phyloP scores from a whole-genome alignment of 2,113 vertebrate genomes.

The Monarcha castaneiventris region DNA sequence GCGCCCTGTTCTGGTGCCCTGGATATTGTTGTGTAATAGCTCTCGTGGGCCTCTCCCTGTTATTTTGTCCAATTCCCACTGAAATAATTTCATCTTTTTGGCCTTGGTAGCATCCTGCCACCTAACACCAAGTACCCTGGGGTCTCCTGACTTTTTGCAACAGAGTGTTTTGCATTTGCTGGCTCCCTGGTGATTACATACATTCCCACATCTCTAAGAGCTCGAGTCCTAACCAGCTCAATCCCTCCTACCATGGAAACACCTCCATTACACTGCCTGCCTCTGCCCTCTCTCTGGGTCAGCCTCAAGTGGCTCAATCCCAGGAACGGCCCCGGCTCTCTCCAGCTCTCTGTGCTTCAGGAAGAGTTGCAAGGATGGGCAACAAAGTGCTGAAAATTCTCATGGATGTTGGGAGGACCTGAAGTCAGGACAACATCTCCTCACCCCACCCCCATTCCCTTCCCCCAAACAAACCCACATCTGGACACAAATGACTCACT shows the following conservation, averaged over 20 bases:
- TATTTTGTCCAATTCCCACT: neutral
- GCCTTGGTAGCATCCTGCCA: neutral
- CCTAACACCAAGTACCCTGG: neutral
- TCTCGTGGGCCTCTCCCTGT: neutral
- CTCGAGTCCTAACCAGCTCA: neutral
- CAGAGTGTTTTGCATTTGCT: neutral
- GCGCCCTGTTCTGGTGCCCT: neutral
- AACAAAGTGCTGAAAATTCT: neutral
- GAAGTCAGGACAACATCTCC: neutral
- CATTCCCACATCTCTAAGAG: neutral
- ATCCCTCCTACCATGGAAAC: neutral
- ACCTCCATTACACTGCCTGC: neutral
- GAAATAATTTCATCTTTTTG: neutral
- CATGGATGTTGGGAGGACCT: neutral
- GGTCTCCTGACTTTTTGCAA: neutral
- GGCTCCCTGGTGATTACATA: neutral
- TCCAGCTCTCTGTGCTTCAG: neutral
- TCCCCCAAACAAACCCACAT: neutral
- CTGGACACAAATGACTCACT: constrained; percentile 15
- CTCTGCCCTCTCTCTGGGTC: neutral
- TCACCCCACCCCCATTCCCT: neutral
- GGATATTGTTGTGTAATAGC: neutral
- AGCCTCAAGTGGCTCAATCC: neutral
- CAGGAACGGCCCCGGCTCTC: neutral
- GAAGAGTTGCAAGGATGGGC: neutral